Base-by-base conservation (phyloP, 2,888 invertebrate species). In the Apodemia hepburni region DNA sequence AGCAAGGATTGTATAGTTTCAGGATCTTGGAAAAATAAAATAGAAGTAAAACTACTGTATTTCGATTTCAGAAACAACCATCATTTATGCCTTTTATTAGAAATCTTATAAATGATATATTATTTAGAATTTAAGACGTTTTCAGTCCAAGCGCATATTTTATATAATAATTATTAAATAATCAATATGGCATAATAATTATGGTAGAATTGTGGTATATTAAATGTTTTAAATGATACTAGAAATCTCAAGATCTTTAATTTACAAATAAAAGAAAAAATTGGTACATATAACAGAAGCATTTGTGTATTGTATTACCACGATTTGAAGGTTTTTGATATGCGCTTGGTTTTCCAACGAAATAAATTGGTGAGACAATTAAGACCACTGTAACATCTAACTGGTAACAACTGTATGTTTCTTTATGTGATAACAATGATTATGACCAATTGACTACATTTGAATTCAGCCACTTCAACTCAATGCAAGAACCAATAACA, bases 371-470 rank as follows among this genome's bases (percentile, higher is more conserved):
- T 49, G 51, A 51, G 51, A 51, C 18, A 51, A 51, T 18, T 49
- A 17, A 51, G 51, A 51, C 18, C 51, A 51, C 22, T 51, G 51
- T 51, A 51, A 51, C 60, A 60, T 57, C 81, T 86, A 84, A 79
- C 73, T 88, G 88, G 88, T 88, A 88, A 88, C 88, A 85, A 86
- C 76, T 75, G 78, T 79, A 76, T 76, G 71, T 9, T 51, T 51
- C 18, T 51, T 51, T 51, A 51, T 71, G 38, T 12, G 75, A 79
- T 77, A 79, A 78, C 79, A 76, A 79, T 75, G 70, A 76, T 74
- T 51, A 51, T 75, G 75, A 78, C 75, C 79, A 84, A 84, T 84
- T 81, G 82, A 85, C 85, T 84, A 82, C 77, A 75, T 71, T 70
- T 66, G 42, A 29, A 27, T 27, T 35, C 29, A 42, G 61, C 47